Percentiles rank a stretch among this genome's conserved stretches.
Conservation (phyloP, 2,113 vertebrate genomes). For the Galemys pyrenaicus region DNA sequence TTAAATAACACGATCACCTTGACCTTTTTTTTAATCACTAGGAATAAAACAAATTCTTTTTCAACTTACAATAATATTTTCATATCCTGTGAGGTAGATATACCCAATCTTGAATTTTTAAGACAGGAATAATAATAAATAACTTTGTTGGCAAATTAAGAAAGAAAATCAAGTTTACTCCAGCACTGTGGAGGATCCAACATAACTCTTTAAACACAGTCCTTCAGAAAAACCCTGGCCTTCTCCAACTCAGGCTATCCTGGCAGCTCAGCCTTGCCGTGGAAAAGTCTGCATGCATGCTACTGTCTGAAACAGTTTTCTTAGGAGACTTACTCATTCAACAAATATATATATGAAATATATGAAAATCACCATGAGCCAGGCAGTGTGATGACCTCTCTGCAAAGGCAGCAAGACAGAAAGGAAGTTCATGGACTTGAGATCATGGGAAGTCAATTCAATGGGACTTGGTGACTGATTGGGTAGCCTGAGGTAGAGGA, state of each 20-base stretch:
- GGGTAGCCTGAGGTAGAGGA: not conserved
- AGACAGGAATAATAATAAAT: not conserved
- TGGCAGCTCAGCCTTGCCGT: not conserved
- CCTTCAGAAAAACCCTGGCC: not conserved
- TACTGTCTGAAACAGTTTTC: not conserved
- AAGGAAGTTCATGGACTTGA: not conserved
- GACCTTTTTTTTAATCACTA: not conserved
- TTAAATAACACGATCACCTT: not conserved
- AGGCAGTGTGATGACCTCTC: not conserved
- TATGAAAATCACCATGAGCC: too few relatives aligned
- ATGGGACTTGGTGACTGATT: not conserved
- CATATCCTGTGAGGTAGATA: not conserved
- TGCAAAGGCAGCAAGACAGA: not conserved
- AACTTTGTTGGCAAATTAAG: not conserved
- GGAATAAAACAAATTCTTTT: not conserved
- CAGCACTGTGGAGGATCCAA: not conserved
- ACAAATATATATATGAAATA: too few relatives aligned
- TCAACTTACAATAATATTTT: not conserved
- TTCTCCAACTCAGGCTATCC: not conserved
- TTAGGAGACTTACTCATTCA: not conserved
- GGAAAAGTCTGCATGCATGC: not conserved
- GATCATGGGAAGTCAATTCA: not conserved
- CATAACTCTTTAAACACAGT: not conserved
- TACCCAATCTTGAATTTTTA: conserved; percentile 6
- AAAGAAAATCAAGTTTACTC: not conserved